Conservation (phyloP, 2,888 invertebrate genomes). For the Drosophila kanekoi region DNA sequence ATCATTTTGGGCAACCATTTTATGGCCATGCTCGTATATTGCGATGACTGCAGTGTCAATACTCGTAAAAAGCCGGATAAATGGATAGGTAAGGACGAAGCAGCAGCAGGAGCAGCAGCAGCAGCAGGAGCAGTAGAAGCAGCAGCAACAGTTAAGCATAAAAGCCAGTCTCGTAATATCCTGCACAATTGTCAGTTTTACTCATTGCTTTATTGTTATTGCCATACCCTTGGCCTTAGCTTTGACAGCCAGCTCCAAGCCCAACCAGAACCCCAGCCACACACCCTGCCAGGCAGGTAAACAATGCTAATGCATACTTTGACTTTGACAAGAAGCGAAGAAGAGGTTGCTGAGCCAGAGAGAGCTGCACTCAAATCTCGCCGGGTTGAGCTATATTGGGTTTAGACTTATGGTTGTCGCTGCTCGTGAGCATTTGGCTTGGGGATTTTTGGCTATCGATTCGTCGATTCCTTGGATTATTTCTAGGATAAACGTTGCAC, state of each 20-base stretch:
- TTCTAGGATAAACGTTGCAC: slow-evolving; percentile 64
- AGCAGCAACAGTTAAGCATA: slow-evolving; percentile 43
- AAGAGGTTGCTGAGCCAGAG: slow-evolving; percentile 17
- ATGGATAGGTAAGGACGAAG: neutral
- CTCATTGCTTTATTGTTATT: slow-evolving; percentile 59
- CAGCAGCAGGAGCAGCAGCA: too few relatives aligned
- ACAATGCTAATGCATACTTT: slow-evolving; percentile 74
- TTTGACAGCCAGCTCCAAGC: neutral
- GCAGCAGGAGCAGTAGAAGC: too few relatives aligned
- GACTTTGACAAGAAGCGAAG: slow-evolving; percentile 39
- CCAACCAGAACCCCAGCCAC: neutral
- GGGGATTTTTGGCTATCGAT: slow-evolving; percentile 21
- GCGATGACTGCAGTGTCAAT: slow-evolving; percentile 32
- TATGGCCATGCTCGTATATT: slow-evolving; percentile 14
- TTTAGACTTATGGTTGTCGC: slow-evolving; percentile 37
- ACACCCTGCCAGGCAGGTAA: slow-evolving; percentile 48
- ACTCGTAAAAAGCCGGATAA: slow-evolving; percentile 34
- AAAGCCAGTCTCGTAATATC: slow-evolving; percentile 59
- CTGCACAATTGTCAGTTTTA: slow-evolving; percentile 64
- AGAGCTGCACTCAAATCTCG: slow-evolving; percentile 28
- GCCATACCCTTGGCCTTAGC: slow-evolving; percentile 25
- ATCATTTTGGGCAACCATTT: slow-evolving; percentile 33
- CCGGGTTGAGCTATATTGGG: slow-evolving; percentile 8
- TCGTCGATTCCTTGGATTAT: slow-evolving; percentile 35
- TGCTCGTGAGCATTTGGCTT: slow-evolving; percentile 17